Base-by-base conservation (phyloP, 2,888 invertebrate genomes). In the Quadriops clusia region DNA sequence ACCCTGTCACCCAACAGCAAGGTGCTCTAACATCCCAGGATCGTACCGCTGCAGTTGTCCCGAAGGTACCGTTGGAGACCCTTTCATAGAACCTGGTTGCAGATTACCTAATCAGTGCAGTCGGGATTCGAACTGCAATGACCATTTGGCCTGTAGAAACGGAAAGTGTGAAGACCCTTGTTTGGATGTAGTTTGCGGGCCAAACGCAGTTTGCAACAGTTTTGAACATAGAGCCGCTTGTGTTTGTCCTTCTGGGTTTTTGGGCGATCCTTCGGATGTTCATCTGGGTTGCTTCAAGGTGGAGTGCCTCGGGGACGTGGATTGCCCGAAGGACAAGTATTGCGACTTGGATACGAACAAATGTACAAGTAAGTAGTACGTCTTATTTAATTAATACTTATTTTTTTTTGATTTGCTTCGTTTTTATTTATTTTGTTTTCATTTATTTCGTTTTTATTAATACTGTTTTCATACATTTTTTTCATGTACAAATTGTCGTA, bases 241-340 rank as follows among this genome's bases (percentile, higher is more conserved):
- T 50, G 66, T 70, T 17, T 90, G 90, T 54, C 79, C 83, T 20
- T 70, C 77, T 34, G 87, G 87, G 11, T 78, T 77, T 53, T 65
- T 89, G 16, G 90, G 90, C 5, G 85, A 87, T 62, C 77, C 85
- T 3, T 68, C 70, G 32, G 83, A 85, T 49, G 64, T 66, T 30
- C 70, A 69, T 28, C 69, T 85, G 29, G 90, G 90, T 17, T 90
- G 89, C 51, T 87, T 85, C 55, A 83, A 81, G 60, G 90, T 89
- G 2, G 89, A 90, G 61, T 91, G 90, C 57, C 64, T 82, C 2
- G 72, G 72, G 23, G 72, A 82, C 51, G 68, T 70, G 20, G 86
- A 87, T 44, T 90, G 90, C 50, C 61, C 78, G 3, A 57, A 51
- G 17, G 80, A 84, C 38, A 82, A 79, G 56, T 73, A 74, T 42